Base-by-base conservation (phyloP, 64 coral and sea anemone species). In the Anthopleura sola region DNA sequence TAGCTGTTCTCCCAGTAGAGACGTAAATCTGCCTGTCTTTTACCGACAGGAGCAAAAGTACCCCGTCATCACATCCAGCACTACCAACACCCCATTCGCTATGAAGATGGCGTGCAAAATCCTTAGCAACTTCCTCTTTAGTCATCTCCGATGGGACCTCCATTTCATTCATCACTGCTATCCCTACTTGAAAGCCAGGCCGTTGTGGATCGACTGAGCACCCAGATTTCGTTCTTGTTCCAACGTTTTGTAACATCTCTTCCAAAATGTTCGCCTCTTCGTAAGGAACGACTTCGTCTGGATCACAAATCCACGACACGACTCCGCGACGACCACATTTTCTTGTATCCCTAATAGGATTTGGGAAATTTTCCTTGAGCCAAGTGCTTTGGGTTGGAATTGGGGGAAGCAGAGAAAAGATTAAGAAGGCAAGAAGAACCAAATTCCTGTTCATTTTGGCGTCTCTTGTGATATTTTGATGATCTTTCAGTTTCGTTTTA, bases 251-350 rank as follows among this genome's bases (percentile, higher is more conserved):
- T 14, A 97, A 28, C 34, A 87, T 49, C 40, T 90, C 91, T 90
- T 97, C 91, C 31, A 97, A 53, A 38, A 66, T 86, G 60, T 97
- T 93, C 15, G 94, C 91, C 54, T 89, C 76, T 49, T 92, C 80
- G 79, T 97, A 90, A 47, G 69, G 78, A 15, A 97, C 20, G 71
- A 97, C 37, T 3, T 49, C 60, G 12, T 97, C 80, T 46, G 94
- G 94, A 60, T 97, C 94, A 56, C 94, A 97, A 55, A 97, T 90
- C 94, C 91, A 97, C 12, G 94, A 97, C 1, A 39, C 26, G 24
- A 90, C 82, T 44, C 94, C 94, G 16, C 78, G 68, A 8, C 94
- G 83, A 28, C 94, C 94, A 87, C 94, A 97, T 31, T 55, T 75
- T 71, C 84, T 71, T 28, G 86, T n/a, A 88, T 97, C 88, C 84